Conservation (phyloP, 2,888 invertebrate species). For the Ophonus ardosiacus region DNA sequence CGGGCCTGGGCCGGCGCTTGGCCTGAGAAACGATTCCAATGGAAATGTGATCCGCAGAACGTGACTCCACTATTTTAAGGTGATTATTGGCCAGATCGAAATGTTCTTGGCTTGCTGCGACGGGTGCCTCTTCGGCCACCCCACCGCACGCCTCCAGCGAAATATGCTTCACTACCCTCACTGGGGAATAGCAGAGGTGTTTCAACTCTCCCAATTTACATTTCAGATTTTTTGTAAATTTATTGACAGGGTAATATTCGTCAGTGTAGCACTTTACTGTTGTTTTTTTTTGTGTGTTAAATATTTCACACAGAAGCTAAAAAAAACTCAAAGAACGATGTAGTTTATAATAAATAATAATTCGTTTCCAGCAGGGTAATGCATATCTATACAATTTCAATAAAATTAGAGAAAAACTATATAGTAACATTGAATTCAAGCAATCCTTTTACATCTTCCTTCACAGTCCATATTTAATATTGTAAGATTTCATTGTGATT, state of each 20-base stretch:
- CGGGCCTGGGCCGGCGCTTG: slow-evolving; percentile 21
- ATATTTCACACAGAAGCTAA: no score
- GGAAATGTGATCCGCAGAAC: slow-evolving; percentile 62
- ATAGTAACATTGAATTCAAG: no score
- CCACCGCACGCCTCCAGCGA: not conserved
- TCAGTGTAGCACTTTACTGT: not conserved
- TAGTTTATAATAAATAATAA: no score
- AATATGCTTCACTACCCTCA: slow-evolving; percentile 18
- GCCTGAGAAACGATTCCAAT: slow-evolving; percentile 60
- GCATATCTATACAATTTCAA: no score
- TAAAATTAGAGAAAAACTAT: no score
- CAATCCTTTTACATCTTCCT: no score
- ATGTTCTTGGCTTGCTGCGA: slow-evolving; percentile 33
- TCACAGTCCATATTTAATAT: no score
- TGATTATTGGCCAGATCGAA: slow-evolving; percentile 63
- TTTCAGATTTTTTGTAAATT: slow-evolving; percentile 36
- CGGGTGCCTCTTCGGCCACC: not conserved
- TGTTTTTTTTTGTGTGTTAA: not conserved
- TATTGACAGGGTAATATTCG: slow-evolving; percentile 5
- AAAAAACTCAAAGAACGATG: no score
- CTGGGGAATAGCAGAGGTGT: slow-evolving; percentile 6
- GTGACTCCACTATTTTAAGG: slow-evolving; percentile 64
- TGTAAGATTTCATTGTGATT: no score
- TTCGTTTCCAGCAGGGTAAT: no score
- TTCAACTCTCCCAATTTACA: slow-evolving; percentile 19